phyloP scores from a whole-genome alignment of 92 coral and sea anemone species.

The Scolanthus callimorphus region DNA sequence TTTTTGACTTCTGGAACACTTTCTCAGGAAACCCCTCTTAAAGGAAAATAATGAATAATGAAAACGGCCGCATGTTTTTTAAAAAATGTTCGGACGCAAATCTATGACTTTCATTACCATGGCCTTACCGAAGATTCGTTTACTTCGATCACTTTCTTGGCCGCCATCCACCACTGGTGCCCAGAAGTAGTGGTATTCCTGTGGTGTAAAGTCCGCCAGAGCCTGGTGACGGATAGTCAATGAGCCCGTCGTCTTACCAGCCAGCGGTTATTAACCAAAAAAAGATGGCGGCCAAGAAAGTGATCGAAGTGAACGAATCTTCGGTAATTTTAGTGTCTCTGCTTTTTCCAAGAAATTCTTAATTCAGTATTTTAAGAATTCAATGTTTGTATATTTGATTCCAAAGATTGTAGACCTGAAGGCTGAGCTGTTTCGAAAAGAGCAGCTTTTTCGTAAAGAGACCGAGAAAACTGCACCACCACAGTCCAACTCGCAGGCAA shows the following conservation, averaged over 20 bases:
- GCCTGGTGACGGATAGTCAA: too few relatives aligned
- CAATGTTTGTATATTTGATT: not conserved
- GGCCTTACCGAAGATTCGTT: conserved; percentile 96
- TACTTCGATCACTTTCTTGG: conserved; percentile 72
- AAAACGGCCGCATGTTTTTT: too few relatives aligned
- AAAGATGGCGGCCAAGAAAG: conserved; percentile 93
- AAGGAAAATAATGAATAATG: too few relatives aligned
- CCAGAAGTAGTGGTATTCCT: too few relatives aligned
- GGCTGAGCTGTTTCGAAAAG: conserved; percentile 94
- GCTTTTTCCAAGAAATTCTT: not conserved
- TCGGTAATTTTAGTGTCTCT: conserved; percentile 44
- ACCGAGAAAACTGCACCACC: conserved; percentile 41
- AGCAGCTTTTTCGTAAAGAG: conserved; percentile 68
- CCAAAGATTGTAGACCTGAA: conserved; percentile 81
- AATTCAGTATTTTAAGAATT: too few relatives aligned
- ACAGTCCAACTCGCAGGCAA: too few relatives aligned
- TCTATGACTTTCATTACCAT: too few relatives aligned
- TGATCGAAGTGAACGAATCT: conserved; percentile 84
- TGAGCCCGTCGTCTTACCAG: not conserved
- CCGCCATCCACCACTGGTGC: conserved; percentile 81
- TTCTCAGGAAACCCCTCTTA: too few relatives aligned
- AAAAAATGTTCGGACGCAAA: too few relatives aligned
- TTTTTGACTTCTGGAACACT: too few relatives aligned
- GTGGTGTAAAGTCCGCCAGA: too few relatives aligned
- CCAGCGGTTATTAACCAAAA: conserved; percentile 30